These are phyloP conservation scores for Choloepus didactylus DNA, from an alignment of 2,797 vertebrate species.

Conservation along the genomic window DNA sequence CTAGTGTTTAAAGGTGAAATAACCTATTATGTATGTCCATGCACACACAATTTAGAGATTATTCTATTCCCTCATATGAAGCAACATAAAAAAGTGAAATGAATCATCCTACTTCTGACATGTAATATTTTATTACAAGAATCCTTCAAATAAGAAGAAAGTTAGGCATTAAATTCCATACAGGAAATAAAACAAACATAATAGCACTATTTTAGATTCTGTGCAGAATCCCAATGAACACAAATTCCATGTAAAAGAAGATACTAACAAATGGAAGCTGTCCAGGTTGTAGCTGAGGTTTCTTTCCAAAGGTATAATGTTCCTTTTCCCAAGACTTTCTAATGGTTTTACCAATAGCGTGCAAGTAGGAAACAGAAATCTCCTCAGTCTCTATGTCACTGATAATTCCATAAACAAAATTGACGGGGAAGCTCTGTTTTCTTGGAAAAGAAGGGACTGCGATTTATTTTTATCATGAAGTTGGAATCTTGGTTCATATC, in stretches of 20 bases:
- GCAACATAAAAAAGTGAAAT: not conserved
- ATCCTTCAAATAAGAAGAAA: not conserved
- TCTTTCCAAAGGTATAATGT: not conserved
- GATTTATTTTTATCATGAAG: slow-evolving; percentile 1
- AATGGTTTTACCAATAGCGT: not conserved
- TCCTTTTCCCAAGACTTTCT: not conserved
- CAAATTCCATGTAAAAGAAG: not conserved
- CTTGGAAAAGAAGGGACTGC: not conserved
- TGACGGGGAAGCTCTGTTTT: not conserved
- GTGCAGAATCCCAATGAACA: not conserved
- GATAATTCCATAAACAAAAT: not conserved
- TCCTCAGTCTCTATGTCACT: not conserved
- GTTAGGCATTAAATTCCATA: not conserved
- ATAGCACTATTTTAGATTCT: not conserved
- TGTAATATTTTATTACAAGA: not conserved
- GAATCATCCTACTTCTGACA: not conserved
- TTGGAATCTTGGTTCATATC: not conserved
- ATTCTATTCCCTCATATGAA: not conserved
- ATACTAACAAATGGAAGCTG: not conserved
- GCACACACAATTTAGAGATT: not conserved
- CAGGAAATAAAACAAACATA: not conserved
- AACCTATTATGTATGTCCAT: not conserved
- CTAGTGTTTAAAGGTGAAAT: not conserved
- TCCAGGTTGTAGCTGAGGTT: not conserved
- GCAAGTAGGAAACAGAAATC: not conserved